Evolutionary conservation across 2,888 invertebrate species (phyloP), one percentile per base, ranked within the genome.

Genomic region (Parasteatoda lunata): DNA sequence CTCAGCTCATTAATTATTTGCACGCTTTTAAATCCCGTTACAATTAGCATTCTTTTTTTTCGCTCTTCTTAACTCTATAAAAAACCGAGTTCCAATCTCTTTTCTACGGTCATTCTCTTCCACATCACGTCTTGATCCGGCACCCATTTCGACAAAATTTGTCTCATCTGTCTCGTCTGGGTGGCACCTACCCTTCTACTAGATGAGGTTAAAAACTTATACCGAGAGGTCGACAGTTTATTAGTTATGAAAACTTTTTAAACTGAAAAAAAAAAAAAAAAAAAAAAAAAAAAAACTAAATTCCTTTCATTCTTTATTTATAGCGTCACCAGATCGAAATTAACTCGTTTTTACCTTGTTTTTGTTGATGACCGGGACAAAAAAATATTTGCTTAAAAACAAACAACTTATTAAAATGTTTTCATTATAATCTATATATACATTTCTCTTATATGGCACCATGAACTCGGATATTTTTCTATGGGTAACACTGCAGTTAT

Each of bases 101-200:
- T 9, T 59, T 59, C 11, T n/a, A 9, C 2, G 2, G 30, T 30
- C 59, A 59, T 59, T 59, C 59, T 5, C 13, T 59, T 59, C n/a
- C 59, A 4, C 59, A 9, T 59, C 59, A 59, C 59, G 59, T 59
- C 59, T 30, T n/a, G 59, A 59, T 59, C 54, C 8, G 54, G 54
- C 54, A 54, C 54, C 59, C 59, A n/a, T 7, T 59, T 59, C 59
- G 9, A 7, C 9, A 59, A 59, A 59, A 59, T 70, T 70, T 70
- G 70, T 48, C 70, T 70, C 70, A 70, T 11, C 48, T 70, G 70
- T 70, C 70, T 49, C 70, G 70, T 48, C 70, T 49, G n/a, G 70
- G n/a, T 49, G 70, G 70, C 70, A 70, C 70, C 70, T 11, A n/a
- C 8, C n/a, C 30, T n/a, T 59, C 64, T 13, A 59, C n/a, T n/a